Evolutionary conservation across 2,888 invertebrate species (phyloP).

Genomic region (Orchestes rusci): DNA sequence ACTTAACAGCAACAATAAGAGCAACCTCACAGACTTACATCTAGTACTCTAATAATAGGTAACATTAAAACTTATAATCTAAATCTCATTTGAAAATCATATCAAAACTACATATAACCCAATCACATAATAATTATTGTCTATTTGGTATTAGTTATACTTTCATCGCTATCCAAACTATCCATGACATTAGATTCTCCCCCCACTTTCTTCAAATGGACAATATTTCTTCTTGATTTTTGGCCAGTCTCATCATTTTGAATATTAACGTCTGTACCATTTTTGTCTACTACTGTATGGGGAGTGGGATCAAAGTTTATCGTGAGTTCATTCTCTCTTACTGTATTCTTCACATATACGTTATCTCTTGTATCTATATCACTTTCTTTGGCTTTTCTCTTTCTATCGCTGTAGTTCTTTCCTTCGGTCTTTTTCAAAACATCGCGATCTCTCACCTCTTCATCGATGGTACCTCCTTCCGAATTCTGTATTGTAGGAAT

Average conservation of each 20-base stretch:
- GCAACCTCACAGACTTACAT: no score
- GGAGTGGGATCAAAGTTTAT: constrained; percentile 3
- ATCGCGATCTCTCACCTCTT: constrained; percentile 11
- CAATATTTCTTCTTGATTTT: neutral
- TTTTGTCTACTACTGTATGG: neutral
- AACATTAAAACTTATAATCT: no score
- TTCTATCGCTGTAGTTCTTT: constrained; percentile 19
- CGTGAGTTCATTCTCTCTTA: constrained; percentile 2
- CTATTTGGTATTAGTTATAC: no score
- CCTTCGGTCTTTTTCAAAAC: constrained; percentile 13
- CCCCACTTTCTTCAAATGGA: neutral
- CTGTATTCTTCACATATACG: constrained; percentile 1
- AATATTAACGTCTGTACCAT: neutral
- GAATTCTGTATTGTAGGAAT: constrained; percentile 3
- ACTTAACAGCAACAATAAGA: no score
- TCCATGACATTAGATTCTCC: no score
- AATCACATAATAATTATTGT: no score
- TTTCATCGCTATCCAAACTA: no score
- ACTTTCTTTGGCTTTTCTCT: constrained; percentile 11
- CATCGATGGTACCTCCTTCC: neutral
- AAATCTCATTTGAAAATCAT: no score
- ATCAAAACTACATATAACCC: no score
- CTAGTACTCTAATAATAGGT: no score
- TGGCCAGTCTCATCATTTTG: neutral
- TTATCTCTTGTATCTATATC: neutral